Evolutionary conservation across 2,888 invertebrate genomes (phyloP).

Genomic region (Drosophila barbarae): DNA sequence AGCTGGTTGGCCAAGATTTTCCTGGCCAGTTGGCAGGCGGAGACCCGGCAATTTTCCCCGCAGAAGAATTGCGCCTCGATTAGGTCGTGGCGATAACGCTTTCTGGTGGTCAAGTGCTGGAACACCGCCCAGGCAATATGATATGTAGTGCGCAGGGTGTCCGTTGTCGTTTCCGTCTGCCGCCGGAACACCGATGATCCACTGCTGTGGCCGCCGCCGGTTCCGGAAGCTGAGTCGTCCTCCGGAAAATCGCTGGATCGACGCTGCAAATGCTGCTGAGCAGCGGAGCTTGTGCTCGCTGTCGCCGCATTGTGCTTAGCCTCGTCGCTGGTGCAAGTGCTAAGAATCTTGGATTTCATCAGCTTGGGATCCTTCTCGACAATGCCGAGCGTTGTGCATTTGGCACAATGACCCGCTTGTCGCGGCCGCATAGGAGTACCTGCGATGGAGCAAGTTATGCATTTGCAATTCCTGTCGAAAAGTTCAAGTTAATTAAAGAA

Average conservation of each 20-base stretch:
- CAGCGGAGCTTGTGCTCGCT: conserved; percentile 51
- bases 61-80: conserved; percentile 78
- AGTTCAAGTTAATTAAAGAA: background rate
- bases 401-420: conserved; percentile 70
- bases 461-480: conserved; percentile 75
- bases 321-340: conserved; percentile 77
- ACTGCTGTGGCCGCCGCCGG: conserved; percentile 14
- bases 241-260: conserved; percentile 38
- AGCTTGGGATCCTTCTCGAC: conserved; percentile 77
- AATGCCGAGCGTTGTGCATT: conserved; percentile 77
- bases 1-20: conserved; percentile 79
- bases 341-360: conserved; percentile 78
- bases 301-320: conserved; percentile 63
- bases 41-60: conserved; percentile 72
- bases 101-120: conserved; percentile 76
- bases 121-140: conserved; percentile 80
- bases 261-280: conserved; percentile 47
- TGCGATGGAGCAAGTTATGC: conserved; percentile 79
- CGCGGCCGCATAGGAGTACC: conserved; percentile 71
- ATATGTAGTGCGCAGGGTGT: conserved; percentile 70
- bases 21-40: conserved; percentile 77
- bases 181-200: conserved; percentile 47
- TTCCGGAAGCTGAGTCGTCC: conserved; percentile 44
- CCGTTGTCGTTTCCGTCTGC: conserved; percentile 48
- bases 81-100: conserved; percentile 73